Base-by-base conservation (phyloP, 2,113 vertebrate species). In the Cichladusa arquata region DNA sequence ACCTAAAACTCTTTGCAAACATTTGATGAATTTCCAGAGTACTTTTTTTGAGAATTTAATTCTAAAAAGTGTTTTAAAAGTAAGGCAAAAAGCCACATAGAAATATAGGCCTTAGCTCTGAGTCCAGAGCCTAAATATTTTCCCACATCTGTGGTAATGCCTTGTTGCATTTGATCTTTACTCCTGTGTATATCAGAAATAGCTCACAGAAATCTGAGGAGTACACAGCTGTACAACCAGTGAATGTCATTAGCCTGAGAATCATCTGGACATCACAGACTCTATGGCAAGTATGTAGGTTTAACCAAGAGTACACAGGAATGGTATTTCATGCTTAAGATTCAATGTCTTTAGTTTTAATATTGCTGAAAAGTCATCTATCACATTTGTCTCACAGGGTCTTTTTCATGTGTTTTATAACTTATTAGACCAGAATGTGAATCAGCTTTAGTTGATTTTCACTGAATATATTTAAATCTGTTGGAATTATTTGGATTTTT, bases 381-480 rank as follows among this genome's bases (percentile, higher is more conserved):
- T 95, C 92, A 91, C 82, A 81, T 97, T 97, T 96, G 90, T 91
- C 92, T 96, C 65, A 36, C 86, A 95, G 93, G 72, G 66, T 90
- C 89, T 97, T 94, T 96, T 96, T 92, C 56, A 74, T 86, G 38
- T 93, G 58, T 96, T 94, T 97, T 95, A 86, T 96, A 96, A 76
- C 71, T 36, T 96, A 16, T 82, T 96, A 83, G 74, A 90, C 66
- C 45, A 92, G 94, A 96, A 96, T 92, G 72, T 86, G 87, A 95
- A 96, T 97, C 64, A 93, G 76, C 73, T 74, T 95, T 85, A 88
- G 42, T 88, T 97, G 95, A 83, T 84, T 97, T 97, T 96, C 54
- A 94, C 90, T 94, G 93, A 94, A 69, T 96, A 56, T 96, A 93
- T 96, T 94, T 97, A 95, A 97, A 88, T 84, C 76, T 95, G 58